phyloP scores from a whole-genome alignment of 2,797 vertebrate genomes.

The Thunnus albacares region DNA sequence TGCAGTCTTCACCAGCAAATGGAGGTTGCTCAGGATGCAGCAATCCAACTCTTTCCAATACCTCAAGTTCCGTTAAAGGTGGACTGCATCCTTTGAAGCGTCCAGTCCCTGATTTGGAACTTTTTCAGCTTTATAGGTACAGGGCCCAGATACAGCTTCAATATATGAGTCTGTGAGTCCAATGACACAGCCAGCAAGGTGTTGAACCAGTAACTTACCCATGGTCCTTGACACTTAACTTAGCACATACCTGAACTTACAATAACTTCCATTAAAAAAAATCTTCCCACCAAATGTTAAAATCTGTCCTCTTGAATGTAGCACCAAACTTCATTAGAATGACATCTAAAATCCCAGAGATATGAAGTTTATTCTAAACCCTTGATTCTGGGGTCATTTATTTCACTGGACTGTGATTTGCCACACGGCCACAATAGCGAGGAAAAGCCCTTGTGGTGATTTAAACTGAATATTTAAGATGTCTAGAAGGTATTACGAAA shows the following conservation, averaged over 20 bases:
- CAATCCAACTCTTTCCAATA: no score
- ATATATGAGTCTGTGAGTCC: no score
- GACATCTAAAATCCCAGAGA: not conserved
- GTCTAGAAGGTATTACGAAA: slow-evolving; percentile 24
- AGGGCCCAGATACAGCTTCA: no score
- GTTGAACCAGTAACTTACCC: not conserved
- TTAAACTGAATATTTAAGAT: slow-evolving; percentile 42
- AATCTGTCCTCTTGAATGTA: not conserved
- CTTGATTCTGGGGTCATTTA: slow-evolving; percentile 23
- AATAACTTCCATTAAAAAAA: not conserved
- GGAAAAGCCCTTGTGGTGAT: slow-evolving; percentile 17
- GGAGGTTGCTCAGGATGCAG: no score
- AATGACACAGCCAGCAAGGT: not conserved
- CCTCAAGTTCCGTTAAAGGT: no score
- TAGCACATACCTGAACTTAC: not conserved
- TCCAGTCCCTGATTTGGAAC: not conserved
- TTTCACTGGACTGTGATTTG: slow-evolving; percentile 9
- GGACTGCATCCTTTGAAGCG: not conserved
- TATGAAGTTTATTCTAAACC: not conserved
- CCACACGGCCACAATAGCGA: not conserved
- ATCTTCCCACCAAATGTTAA: not conserved
- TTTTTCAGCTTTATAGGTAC: no score
- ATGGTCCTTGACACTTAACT: no score
- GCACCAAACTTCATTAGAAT: not conserved
- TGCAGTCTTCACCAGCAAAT: not conserved